phyloP scores from a whole-genome alignment of 53 echinoderm and acorn worm genomes.

The Zoroaster sp. region DNA sequence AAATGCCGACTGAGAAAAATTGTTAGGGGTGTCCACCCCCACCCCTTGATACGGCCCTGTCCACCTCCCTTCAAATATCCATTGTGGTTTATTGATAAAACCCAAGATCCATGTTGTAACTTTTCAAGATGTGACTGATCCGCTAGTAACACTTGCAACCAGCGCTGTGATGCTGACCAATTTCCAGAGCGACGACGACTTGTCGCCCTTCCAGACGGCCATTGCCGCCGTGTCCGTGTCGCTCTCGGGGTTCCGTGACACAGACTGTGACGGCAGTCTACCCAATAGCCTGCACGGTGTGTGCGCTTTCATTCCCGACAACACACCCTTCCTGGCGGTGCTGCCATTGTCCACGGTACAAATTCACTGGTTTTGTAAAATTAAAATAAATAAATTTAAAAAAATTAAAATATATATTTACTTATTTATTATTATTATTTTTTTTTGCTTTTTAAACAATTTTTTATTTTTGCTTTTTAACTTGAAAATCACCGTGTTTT shows the following conservation, averaged over 20 bases:
- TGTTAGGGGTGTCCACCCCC: too few relatives aligned
- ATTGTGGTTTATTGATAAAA: too few relatives aligned
- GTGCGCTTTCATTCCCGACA: conserved; percentile 16
- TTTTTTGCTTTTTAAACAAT: neutral
- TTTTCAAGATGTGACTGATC: neutral
- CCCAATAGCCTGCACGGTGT: conserved; percentile 14
- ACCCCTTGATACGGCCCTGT: neutral
- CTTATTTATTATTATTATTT: neutral
- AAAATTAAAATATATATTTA: neutral
- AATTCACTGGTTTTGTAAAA: neutral
- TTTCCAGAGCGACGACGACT: conserved; percentile 6
- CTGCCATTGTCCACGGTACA: conserved; percentile 14
- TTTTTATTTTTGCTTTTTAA: too few relatives aligned
- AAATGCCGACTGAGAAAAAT: too few relatives aligned
- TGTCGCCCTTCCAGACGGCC: conserved; percentile 19
- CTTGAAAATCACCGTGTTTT: too few relatives aligned
- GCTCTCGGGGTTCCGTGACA: neutral
- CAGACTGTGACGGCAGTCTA: conserved; percentile 4
- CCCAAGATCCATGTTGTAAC: too few relatives aligned
- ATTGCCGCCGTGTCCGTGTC: neutral
- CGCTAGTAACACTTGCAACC: neutral
- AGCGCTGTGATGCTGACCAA: neutral
- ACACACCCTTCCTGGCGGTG: neutral
- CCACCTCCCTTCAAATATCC: neutral
- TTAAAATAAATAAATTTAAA: too few relatives aligned